Conservation (phyloP, 2,888 invertebrate genomes). For the Graphium colonna region DNA sequence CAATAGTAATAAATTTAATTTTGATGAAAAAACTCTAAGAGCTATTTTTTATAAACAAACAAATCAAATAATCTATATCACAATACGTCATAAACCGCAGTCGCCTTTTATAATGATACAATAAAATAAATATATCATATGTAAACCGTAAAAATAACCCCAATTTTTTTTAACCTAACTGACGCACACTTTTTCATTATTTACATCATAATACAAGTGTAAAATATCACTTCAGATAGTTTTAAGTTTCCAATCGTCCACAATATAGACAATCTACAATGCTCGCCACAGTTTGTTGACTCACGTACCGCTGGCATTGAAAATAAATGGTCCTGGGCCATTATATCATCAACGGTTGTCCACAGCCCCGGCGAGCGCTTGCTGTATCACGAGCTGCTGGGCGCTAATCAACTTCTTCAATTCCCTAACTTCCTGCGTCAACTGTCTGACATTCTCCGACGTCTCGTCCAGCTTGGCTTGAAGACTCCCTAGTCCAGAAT, state of each 20-base stretch:
- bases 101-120: too few species aligned
- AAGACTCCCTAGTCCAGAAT: conserved; percentile 79
- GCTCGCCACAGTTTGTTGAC: conserved; percentile 68
- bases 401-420: conserved; percentile 80
- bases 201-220: conserved; percentile 30
- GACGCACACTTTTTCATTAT: conserved; percentile 15
- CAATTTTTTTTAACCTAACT: too few species aligned
- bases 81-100: too few species aligned
- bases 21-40: too few species aligned
- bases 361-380: conserved; percentile 66
- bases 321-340: conserved; percentile 62
- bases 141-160: too few species aligned
- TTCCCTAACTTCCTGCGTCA: conserved; percentile 85
- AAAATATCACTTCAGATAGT: conserved; percentile 54
- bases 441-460: conserved; percentile 82
- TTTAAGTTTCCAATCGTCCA: conserved; percentile 58
- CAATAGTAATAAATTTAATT: too few species aligned
- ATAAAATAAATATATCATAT: too few species aligned
- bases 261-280: conserved; percentile 52
- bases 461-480: conserved; percentile 85
- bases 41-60: too few species aligned
- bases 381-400: conserved; percentile 74
- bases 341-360: conserved; percentile 72
- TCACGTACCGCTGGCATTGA: conserved; percentile 73
- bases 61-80: too few species aligned